These are phyloP conservation scores for Trypoxylus dichotomus DNA, from an alignment of 1,140 invertebrate species.

Conservation along the genomic window DNA sequence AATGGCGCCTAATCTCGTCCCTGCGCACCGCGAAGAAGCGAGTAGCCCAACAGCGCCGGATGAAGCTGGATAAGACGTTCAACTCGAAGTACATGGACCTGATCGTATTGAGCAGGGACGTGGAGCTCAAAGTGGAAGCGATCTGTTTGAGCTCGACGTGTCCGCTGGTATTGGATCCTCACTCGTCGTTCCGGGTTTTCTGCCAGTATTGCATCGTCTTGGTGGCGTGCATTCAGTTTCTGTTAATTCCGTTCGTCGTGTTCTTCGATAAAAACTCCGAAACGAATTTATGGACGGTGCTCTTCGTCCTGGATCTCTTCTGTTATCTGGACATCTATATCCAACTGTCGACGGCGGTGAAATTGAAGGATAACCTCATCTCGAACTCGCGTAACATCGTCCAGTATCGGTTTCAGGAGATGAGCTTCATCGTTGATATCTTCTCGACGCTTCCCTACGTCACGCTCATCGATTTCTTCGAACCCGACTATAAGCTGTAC, in stretches of 20 bases:
- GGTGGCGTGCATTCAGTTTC: background rate
- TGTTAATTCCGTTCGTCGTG: background rate
- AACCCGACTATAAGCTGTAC: background rate
- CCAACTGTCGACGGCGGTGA: slow-evolving; percentile 27
- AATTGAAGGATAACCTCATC: background rate
- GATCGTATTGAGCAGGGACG: slow-evolving; percentile 24
- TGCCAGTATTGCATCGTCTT: background rate
- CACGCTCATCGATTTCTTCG: background rate
- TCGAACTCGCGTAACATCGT: background rate
- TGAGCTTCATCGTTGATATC: slow-evolving; percentile 25
- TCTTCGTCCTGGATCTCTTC: slow-evolving; percentile 10
- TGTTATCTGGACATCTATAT: slow-evolving; percentile 31
- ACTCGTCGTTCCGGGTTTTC: slow-evolving; percentile 23
- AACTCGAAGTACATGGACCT: slow-evolving; percentile 24
- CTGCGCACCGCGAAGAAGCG: background rate
- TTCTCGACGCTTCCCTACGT: slow-evolving; percentile 18
- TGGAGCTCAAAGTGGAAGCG: slow-evolving; percentile 32
- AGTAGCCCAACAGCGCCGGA: background rate
- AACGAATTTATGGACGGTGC: background rate
- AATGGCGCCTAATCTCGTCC: background rate
- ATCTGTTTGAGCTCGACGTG: slow-evolving; percentile 28
- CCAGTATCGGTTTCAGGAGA: background rate
- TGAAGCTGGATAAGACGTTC: slow-evolving; percentile 18
- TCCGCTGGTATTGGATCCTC: slow-evolving; percentile 29
- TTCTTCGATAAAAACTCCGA: background rate